phyloP scores from a whole-genome alignment of 2,888 invertebrate genomes.

The Dysmachus trigonus region DNA sequence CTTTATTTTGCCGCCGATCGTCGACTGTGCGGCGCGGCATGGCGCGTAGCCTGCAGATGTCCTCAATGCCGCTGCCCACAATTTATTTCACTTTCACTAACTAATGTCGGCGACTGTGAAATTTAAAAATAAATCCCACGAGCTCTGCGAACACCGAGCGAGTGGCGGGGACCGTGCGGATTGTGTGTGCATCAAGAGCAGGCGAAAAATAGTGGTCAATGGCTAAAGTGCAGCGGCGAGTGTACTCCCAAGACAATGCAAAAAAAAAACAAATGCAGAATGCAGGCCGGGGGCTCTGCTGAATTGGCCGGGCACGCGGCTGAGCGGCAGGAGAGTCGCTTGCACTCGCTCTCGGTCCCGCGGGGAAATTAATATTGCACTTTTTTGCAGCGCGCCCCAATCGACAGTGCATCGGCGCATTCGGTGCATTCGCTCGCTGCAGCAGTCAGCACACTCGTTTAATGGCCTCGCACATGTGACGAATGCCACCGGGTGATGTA shows the following conservation, averaged over 20 bases:
- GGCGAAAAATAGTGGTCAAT: background rate
- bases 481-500: conserved; percentile 18
- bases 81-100: conserved; percentile 38
- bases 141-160: background rate
- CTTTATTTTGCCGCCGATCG: background rate
- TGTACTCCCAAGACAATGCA: conserved; percentile 21
- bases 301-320: background rate
- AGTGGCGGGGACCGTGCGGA: background rate
- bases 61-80: conserved; percentile 12
- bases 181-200: background rate
- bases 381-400: background rate
- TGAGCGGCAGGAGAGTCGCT: background rate
- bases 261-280: no score
- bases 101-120: conserved; percentile 29
- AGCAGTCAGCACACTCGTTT: background rate
- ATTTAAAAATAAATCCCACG: conserved; percentile 24
- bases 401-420: conserved; percentile 2
- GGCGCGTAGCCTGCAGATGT: background rate
- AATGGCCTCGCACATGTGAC: conserved; percentile 26
- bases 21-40: background rate
- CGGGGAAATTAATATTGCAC: background rate
- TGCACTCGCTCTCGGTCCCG: background rate
- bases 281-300: background rate
- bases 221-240: background rate
- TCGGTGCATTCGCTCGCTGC: conserved; percentile 1